phyloP scores from a whole-genome alignment of 2,888 invertebrate genomes.

The Pheosia gnoma region DNA sequence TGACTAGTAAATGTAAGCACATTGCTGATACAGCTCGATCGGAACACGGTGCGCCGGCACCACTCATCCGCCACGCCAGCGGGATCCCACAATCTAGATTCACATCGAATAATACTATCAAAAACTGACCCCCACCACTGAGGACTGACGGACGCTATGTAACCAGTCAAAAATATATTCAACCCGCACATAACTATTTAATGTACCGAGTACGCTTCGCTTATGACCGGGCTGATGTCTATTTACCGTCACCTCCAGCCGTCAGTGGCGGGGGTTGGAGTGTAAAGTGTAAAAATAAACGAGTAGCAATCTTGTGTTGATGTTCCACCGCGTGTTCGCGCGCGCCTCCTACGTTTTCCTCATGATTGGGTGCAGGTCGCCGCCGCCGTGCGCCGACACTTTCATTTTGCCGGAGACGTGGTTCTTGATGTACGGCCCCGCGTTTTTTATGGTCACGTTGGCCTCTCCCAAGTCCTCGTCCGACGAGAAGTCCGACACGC shows the following conservation, averaged over 20 bases:
- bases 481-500: constrained; percentile 73
- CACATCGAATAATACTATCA: constrained; percentile 61
- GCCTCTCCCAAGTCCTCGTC: constrained; percentile 68
- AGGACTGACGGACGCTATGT: constrained; percentile 49
- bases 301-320: constrained; percentile 34
- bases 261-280: constrained; percentile 46
- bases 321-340: constrained; percentile 14
- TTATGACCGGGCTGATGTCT: constrained; percentile 29
- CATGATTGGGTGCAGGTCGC: constrained; percentile 73
- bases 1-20: constrained; percentile 79
- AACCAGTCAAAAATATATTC: constrained; percentile 50
- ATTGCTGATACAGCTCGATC: constrained; percentile 61
- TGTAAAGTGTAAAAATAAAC: constrained; percentile 53
- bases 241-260: constrained; percentile 37
- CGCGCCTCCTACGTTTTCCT: constrained; percentile 62
- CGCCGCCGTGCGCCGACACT: constrained; percentile 75
- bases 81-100: constrained; percentile 62
- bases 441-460: constrained; percentile 62
- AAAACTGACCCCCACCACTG: constrained; percentile 58
- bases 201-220: constrained; percentile 28
- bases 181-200: constrained; percentile 43
- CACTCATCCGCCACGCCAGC: constrained; percentile 60
- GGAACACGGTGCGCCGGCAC: constrained; percentile 49
- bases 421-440: constrained; percentile 62
- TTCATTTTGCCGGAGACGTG: constrained; percentile 61